These are phyloP conservation scores for Smutsia gigantea DNA, from an alignment of 2,797 vertebrate genomes.

Conservation along the genomic window DNA sequence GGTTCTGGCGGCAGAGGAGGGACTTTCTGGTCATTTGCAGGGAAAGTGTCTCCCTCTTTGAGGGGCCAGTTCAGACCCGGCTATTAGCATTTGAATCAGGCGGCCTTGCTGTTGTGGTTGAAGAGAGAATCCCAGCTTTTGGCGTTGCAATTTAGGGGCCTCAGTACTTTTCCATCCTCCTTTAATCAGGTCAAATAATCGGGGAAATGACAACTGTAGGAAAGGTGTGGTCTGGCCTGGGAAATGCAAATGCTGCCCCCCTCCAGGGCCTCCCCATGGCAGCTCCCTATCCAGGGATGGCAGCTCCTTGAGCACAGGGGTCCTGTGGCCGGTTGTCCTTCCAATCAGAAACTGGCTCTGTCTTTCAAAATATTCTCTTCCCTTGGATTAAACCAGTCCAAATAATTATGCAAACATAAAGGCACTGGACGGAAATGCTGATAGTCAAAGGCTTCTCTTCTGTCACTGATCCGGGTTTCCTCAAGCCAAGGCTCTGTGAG, in stretches of 20 bases:
- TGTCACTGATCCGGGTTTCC: accelerated
- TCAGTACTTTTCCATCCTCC: slow-evolving; percentile 36
- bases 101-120: slow-evolving; percentile 34
- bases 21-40: slow-evolving; percentile 30
- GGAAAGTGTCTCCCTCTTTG: slow-evolving; percentile 18
- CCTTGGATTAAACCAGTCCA: neutral
- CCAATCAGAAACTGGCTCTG: neutral
- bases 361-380: neutral
- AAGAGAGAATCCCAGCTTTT: slow-evolving; percentile 67
- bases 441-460: neutral
- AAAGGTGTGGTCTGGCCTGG: neutral
- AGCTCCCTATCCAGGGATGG: accelerated
- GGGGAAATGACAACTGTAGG: neutral
- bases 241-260: neutral
- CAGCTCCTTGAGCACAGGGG: accelerated
- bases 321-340: accelerated
- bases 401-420: neutral
- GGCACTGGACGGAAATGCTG: accelerated
- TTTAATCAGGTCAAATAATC: slow-evolving; percentile 54
- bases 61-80: slow-evolving; percentile 11
- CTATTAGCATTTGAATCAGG: slow-evolving; percentile 77
- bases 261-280: accelerated
- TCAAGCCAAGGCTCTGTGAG: no score
- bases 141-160: slow-evolving; percentile 63
- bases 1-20: neutral